phyloP scores from a whole-genome alignment of 1,140 invertebrate species.

The Thaumetopoea pityocampa region DNA sequence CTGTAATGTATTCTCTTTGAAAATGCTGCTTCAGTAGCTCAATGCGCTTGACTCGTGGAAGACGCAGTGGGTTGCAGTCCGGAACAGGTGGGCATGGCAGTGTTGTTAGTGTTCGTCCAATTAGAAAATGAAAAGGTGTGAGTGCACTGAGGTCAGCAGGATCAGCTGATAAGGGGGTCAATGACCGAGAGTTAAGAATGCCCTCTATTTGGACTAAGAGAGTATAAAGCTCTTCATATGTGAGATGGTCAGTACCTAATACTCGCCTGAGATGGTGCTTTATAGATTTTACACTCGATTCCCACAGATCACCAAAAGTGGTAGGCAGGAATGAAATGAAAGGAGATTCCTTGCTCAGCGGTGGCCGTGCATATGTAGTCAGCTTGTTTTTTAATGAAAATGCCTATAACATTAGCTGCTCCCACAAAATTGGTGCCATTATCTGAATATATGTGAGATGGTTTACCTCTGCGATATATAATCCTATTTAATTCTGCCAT shows the following conservation, averaged over 20 bases:
- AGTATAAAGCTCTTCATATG: conserved; percentile 2
- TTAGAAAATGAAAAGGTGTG: conserved; percentile 2
- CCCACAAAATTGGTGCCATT: not conserved
- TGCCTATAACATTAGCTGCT: not conserved
- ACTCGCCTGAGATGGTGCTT: conserved; percentile 5
- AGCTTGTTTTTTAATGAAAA: not conserved
- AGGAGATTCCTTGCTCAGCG: not conserved
- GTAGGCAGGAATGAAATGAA: conserved; percentile 6
- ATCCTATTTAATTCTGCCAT: not conserved
- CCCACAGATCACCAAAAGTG: conserved; percentile 4
- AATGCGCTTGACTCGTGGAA: no score
- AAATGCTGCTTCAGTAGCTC: no score
- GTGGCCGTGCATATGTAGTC: not conserved
- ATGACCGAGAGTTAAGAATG: not conserved
- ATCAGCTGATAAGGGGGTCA: not conserved
- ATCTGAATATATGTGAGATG: not conserved
- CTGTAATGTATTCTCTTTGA: no score
- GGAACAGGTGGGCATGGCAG: no score
- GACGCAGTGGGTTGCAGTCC: no score
- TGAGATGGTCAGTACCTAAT: conserved; percentile 2
- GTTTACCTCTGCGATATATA: not conserved
- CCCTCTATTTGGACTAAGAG: conserved; percentile 2
- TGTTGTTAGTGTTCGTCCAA: conserved; percentile 1
- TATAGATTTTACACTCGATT: not conserved
- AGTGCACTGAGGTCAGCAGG: not conserved